These are phyloP conservation scores for Montipora cactus DNA, from an alignment of 64 coral and sea anemone species.

Conservation along the genomic window DNA sequence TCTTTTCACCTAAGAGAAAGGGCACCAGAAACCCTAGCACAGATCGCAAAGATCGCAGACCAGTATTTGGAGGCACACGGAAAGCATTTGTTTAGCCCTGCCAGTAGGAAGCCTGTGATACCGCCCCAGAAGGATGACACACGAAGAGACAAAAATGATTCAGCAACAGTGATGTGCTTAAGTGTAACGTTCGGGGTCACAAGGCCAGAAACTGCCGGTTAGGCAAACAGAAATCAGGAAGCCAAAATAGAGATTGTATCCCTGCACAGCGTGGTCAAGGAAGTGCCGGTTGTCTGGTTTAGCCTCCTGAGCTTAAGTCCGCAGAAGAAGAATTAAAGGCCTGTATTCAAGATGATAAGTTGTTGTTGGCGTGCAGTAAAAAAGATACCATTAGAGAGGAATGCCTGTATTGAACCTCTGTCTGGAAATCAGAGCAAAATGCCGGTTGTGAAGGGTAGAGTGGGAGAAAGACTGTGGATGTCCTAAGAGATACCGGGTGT, in stretches of 20 bases:
- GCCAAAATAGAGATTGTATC: background rate
- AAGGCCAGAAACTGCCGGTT: constrained; percentile 14
- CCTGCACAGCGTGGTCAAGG: background rate
- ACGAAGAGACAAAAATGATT: background rate
- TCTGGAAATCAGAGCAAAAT: constrained; percentile 31
- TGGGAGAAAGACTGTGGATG: constrained; percentile 4
- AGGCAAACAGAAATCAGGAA: background rate
- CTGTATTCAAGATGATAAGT: background rate
- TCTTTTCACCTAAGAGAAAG: no score
- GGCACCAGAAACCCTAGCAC: background rate
- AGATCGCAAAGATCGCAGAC: constrained; percentile 58
- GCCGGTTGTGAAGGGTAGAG: constrained; percentile 10
- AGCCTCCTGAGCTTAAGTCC: background rate
- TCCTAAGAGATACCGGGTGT: background rate
- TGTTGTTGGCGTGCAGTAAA: background rate
- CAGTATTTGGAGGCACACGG: constrained; percentile 45
- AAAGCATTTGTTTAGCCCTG: constrained; percentile 17
- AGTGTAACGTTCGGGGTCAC: no score
- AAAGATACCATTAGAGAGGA: background rate
- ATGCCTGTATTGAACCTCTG: constrained; percentile 7
- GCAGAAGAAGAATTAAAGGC: background rate
- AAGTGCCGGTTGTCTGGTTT: background rate
- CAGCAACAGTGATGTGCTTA: no score
- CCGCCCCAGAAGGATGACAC: background rate
- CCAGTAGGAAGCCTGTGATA: background rate